Evolutionary conservation across 2,113 vertebrate genomes (phyloP), one percentile per base, ranked within the genome.

Genomic region (Nyctereutes procyonoides): DNA sequence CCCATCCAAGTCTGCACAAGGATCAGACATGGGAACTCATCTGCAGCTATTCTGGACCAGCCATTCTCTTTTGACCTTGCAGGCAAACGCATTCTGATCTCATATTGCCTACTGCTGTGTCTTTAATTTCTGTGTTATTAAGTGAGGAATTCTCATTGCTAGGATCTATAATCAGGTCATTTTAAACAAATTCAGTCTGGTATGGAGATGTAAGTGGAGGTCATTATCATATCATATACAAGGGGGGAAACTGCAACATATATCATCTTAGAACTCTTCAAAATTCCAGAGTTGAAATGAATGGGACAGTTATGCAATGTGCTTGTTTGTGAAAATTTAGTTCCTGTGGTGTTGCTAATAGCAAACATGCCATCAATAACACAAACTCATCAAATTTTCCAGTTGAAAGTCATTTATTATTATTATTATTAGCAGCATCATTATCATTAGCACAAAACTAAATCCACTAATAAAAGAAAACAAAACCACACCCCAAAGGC

Each of bases 371-470:
- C 63, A 94, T 94, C 56, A 92, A 81, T 89, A 96, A 96, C 35
- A 98, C 76, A 97, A 91, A 95, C 15, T 80, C 74, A 76, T 58
- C 55, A 95, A 82, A 89, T 93, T 26, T 88, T 89, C 32, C 58
- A 80, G 32, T 90, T 83, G 16, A 90, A 96, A 95, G 16, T 94
- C 56, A 92, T 88, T 96, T 73, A 82, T 97, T 94, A 90, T 96
- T 93, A 95, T 88, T 94, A 43, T 94, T 82, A 60, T 90, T 88
- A 96, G 77, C 88, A 92, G 86, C 79, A 96, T 53, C 83, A 95
- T 88, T 88, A 93, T 94, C 28, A 95, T 96, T 93, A 96, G 88
- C 97, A 97, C 43, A 97, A 96, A 96, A 95, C 35, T 96, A 95
- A 96, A 95, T 95, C 32, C 53, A 95, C 43, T 95, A 96, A 95